Evolutionary conservation across 2,888 invertebrate genomes (phyloP), one percentile per base, ranked within the genome.

Genomic region (Dysmachus trigonus): DNA sequence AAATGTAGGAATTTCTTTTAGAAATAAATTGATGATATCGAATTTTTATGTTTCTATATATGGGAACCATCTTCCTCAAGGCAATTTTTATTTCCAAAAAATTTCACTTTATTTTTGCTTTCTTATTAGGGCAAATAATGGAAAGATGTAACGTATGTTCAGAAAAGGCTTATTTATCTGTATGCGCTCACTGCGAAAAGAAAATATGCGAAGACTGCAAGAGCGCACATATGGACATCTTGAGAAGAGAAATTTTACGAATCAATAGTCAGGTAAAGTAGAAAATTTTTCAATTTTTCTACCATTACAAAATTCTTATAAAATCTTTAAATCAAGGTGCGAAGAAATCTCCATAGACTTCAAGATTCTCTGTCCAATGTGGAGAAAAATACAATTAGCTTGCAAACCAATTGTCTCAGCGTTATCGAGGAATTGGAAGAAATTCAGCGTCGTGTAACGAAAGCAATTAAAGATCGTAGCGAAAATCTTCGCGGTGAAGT

Each of bases 181-280:
- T 95, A 79, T 99, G 99, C 92, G 96, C 96, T 33, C 99, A 99
- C 92, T 99, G 99, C 93, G 98, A 99, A 90, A 98, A 98, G 91
- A 97, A 98, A 93, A 96, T 99, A 88, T 99, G 99, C 92, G 96
- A 96, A 89, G 98, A 98, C 91, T 99, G 99, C 93, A 98, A 98
- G 92, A 95, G 96, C 86, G 97, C 98, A 15, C 99, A 99, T 92
- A 96, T 98, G 95, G 98, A 99, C 91, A 98, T 98, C 88, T 93
- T 99, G 87, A 95, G 98, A 89, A 94, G 98, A 87, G 98, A 98
- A 93, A 97, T 98, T 73, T 94, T 95, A 87, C 95, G 98, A 90
- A 96, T 98, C 87, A 96, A 97, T 91, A 97, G 96, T 91, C 97
- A 97, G 94, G 94, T 94, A 89, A 88, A 38, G 51, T 33, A 41